phyloP scores from a whole-genome alignment of 2,888 invertebrate genomes.

The Metalampra italica region DNA sequence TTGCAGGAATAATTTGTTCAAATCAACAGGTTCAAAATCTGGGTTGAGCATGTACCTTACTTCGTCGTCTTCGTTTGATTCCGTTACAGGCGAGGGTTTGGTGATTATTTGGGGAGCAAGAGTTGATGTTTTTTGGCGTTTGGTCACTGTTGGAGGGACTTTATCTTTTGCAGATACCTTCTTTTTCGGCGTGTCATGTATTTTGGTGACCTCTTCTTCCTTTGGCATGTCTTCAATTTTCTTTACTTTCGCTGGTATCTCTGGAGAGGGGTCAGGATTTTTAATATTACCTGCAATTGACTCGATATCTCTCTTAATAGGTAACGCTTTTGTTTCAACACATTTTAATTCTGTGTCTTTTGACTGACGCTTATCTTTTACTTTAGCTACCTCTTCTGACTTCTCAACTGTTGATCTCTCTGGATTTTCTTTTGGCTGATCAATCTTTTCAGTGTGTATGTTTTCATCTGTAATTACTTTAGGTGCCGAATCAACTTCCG shows the following conservation, averaged over 20 bases:
- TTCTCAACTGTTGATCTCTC: constrained; percentile 11
- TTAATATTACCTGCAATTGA: constrained; percentile 10
- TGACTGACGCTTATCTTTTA: constrained; percentile 7
- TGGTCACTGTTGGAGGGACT: constrained; percentile 33
- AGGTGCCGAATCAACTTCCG: constrained; percentile 11
- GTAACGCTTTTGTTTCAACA: constrained; percentile 3
- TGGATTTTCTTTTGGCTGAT: not conserved
- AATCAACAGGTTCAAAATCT: constrained; percentile 44
- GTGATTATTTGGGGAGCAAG: constrained; percentile 19
- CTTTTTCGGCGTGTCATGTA: constrained; percentile 41
- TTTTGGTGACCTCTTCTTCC: constrained; percentile 25
- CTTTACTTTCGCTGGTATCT: constrained; percentile 28
- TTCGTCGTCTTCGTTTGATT: constrained; percentile 63
- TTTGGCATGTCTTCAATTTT: constrained; percentile 25
- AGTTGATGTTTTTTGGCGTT: constrained; percentile 38
- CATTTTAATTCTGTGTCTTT: not conserved
- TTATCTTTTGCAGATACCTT: constrained; percentile 41
- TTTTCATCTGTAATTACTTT: constrained; percentile 4
- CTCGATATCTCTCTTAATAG: constrained; percentile 7
- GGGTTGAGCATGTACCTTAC: constrained; percentile 69
- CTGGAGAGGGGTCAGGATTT: constrained; percentile 13
- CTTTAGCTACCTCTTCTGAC: constrained; percentile 16
- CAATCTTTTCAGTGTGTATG: not conserved
- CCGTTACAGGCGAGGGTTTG: constrained; percentile 26
- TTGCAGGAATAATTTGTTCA: constrained; percentile 54